phyloP scores from a whole-genome alignment of 1,140 invertebrate genomes.

The Littorina saxatilis region DNA sequence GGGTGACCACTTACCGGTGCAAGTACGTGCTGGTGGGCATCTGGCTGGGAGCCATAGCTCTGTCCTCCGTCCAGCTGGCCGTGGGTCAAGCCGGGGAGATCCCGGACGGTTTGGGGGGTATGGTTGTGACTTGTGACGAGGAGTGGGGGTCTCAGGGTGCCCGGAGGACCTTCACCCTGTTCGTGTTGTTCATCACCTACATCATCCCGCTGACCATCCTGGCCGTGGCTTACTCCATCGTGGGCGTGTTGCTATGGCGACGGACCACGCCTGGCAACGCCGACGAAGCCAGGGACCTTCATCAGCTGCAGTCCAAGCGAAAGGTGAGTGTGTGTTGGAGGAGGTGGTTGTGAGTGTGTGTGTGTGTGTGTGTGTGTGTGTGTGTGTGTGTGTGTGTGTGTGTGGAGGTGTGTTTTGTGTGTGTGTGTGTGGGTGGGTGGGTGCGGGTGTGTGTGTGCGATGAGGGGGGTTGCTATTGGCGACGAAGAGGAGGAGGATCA shows the following conservation, averaged over 20 bases:
- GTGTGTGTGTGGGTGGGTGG: too few species aligned
- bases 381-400: too few species aligned
- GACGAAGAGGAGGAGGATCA: too few species aligned
- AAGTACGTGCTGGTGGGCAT: constrained; percentile 74
- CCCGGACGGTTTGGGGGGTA: constrained; percentile 12
- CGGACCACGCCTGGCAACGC: constrained; percentile 78
- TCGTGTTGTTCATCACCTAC: constrained; percentile 78
- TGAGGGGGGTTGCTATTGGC: too few species aligned
- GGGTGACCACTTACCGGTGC: constrained; percentile 57
- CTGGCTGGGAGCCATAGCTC: constrained; percentile 74
- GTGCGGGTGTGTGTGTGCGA: neutral
- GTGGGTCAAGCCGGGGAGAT: constrained; percentile 71
- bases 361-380: too few species aligned
- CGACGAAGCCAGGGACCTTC: constrained; percentile 75
- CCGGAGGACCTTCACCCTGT: constrained; percentile 75
- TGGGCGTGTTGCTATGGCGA: constrained; percentile 73
- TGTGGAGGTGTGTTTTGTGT: too few species aligned
- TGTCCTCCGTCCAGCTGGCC: constrained; percentile 76
- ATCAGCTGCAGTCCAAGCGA: constrained; percentile 76
- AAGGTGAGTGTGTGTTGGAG: constrained; percentile 72
- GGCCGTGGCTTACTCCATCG: constrained; percentile 76
- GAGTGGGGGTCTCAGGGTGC: constrained; percentile 56
- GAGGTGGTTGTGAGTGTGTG: too few species aligned
- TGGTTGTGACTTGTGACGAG: constrained; percentile 55
- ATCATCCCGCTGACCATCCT: constrained; percentile 76